phyloP scores from a whole-genome alignment of 37 sponge, comb jelly and placozoan species.

The Cladorhizidae sp. region DNA sequence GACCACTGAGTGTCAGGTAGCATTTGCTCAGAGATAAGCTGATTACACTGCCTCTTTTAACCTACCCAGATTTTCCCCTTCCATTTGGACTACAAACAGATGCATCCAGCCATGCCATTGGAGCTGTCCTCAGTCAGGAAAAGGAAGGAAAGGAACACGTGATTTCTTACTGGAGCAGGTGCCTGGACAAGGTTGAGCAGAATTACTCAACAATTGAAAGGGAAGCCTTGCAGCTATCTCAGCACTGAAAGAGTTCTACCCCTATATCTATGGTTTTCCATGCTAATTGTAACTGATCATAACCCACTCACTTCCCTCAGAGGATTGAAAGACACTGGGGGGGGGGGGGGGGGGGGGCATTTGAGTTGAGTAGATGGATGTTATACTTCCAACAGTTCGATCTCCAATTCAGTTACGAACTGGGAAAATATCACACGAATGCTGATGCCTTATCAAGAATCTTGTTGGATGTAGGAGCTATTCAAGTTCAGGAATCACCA shows the following conservation, averaged over 20 bases:
- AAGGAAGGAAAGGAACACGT: background rate
- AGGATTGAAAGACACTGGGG: too few species aligned
- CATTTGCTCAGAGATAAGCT: slow-evolving; percentile 10
- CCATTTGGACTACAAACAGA: background rate
- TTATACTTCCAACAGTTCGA: too few species aligned
- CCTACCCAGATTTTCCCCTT: background rate
- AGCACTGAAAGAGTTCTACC: background rate
- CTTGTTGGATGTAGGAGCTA: too few species aligned
- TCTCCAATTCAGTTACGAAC: too few species aligned
- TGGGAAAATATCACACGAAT: too few species aligned
- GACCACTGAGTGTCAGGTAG: slow-evolving; percentile 8
- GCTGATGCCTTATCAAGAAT: too few species aligned
- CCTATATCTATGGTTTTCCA: background rate
- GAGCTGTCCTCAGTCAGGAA: background rate
- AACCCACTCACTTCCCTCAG: too few species aligned
- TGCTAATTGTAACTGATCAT: too few species aligned
- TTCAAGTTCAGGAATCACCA: too few species aligned
- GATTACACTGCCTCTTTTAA: background rate
- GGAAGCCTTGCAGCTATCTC: background rate
- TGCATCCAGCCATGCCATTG: background rate
- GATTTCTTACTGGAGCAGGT: background rate
- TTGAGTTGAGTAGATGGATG: too few species aligned
- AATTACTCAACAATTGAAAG: background rate
- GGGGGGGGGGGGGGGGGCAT: too few species aligned
- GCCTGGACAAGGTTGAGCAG: background rate